phyloP scores from a whole-genome alignment of 1,140 invertebrate genomes.

The Rhagoletis pomonella region DNA sequence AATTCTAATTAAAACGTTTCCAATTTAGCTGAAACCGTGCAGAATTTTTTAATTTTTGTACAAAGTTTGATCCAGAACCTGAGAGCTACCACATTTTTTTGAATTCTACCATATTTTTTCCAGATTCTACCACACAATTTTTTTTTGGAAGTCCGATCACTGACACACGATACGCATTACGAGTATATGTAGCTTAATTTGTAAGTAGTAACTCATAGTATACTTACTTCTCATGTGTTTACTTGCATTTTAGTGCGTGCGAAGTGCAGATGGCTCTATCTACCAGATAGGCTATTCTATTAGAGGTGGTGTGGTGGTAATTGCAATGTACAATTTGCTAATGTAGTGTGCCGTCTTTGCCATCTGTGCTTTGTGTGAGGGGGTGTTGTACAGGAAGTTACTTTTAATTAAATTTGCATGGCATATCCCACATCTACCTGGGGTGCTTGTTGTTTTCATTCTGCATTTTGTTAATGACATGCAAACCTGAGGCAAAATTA shows the following conservation, averaged over 20 bases:
- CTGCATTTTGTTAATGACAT: slow-evolving; percentile 39
- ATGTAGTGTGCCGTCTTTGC: not conserved
- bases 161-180: slow-evolving; percentile 13
- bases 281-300: not conserved
- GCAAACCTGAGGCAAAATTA: slow-evolving; percentile 12
- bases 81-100: no score
- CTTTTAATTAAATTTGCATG: slow-evolving; percentile 46
- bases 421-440: not conserved
- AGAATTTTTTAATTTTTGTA: no score
- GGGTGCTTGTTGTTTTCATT: not conserved
- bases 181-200: not conserved
- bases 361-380: not conserved
- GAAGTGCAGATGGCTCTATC: not conserved
- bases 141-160: not conserved
- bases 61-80: no score
- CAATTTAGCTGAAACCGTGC: no score
- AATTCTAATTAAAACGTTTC: no score
- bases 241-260: not conserved
- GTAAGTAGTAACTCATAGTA: not conserved
- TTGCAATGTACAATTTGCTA: not conserved
- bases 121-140: not conserved
- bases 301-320: not conserved
- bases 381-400: slow-evolving; percentile 6
- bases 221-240: not conserved
- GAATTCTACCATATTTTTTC: no score